phyloP scores from a whole-genome alignment of 2,113 vertebrate species.

The Clarias magur region DNA sequence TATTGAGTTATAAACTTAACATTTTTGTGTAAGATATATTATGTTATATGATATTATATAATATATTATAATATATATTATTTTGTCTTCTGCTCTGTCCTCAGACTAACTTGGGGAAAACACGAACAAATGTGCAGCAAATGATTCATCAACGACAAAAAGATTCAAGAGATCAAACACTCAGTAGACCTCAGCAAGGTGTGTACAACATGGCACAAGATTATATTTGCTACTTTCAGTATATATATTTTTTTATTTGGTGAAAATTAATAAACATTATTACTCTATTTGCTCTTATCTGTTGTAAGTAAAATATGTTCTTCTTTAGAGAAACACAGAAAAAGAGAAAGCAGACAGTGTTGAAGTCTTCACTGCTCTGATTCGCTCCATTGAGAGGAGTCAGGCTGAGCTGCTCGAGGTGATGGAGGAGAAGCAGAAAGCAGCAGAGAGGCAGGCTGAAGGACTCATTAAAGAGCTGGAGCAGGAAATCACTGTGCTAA shows the following conservation, averaged over 20 bases:
- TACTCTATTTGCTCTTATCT: not conserved
- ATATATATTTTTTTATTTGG: no score
- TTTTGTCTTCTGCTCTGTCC: not conserved
- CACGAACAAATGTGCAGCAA: not conserved
- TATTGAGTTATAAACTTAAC: no score
- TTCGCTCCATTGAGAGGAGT: conserved; percentile 3
- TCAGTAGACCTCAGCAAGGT: not conserved
- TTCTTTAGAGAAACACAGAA: not conserved
- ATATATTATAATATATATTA: no score
- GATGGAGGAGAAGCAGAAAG: no score
- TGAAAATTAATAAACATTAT: not conserved
- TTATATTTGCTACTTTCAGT: no score
- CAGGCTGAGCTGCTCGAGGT: not conserved
- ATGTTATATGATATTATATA: no score
- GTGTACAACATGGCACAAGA: not conserved
- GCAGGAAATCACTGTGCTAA: no score
- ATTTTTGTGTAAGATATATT: no score
- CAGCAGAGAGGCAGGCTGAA: not conserved
- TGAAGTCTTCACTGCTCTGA: conserved; percentile 9
- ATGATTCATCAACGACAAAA: not conserved
- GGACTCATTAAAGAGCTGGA: no score
- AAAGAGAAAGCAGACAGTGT: conserved; percentile 12
- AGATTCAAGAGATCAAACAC: not conserved
- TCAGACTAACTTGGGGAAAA: not conserved
- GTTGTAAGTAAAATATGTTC: not conserved